phyloP scores from a whole-genome alignment of 1,140 invertebrate species.

The Sweltsa coloradensis region DNA sequence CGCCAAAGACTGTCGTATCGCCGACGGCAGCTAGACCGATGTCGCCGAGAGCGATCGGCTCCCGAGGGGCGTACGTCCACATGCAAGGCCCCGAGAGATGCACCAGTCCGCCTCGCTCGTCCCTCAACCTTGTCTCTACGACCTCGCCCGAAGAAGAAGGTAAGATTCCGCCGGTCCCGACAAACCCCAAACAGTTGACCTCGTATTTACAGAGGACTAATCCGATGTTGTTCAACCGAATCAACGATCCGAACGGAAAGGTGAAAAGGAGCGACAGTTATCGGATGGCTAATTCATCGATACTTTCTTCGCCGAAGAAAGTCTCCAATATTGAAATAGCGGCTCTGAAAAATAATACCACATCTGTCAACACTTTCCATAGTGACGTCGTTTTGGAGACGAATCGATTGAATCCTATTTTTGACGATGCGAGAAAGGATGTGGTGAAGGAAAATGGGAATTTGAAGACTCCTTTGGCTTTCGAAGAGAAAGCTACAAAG shows the following conservation, averaged over 20 bases:
- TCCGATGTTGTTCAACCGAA: slow-evolving; percentile 7
- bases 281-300: slow-evolving; percentile 62
- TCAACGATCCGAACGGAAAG: slow-evolving; percentile 24
- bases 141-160: slow-evolving; percentile 9
- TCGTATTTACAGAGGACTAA: slow-evolving; percentile 9
- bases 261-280: slow-evolving; percentile 78
- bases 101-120: slow-evolving; percentile 1
- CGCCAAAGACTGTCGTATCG: no score
- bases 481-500: no score
- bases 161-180: slow-evolving; percentile 9
- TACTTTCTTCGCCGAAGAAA: slow-evolving; percentile 26
- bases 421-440: no score
- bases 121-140: no score
- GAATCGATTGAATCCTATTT: no score
- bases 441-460: no score
- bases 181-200: slow-evolving; percentile 5
- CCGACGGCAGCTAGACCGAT: slow-evolving; percentile 27
- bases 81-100: slow-evolving; percentile 32
- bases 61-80: slow-evolving; percentile 55
- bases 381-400: no score
- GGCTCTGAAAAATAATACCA: no score
- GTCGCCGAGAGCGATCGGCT: slow-evolving; percentile 27
- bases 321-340: slow-evolving; percentile 11
- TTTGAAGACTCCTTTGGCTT: no score
- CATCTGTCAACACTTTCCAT: no score